Evolutionary conservation across 92 coral and sea anemone species (phyloP).

Genomic region (Phymanthus crucifer): DNA sequence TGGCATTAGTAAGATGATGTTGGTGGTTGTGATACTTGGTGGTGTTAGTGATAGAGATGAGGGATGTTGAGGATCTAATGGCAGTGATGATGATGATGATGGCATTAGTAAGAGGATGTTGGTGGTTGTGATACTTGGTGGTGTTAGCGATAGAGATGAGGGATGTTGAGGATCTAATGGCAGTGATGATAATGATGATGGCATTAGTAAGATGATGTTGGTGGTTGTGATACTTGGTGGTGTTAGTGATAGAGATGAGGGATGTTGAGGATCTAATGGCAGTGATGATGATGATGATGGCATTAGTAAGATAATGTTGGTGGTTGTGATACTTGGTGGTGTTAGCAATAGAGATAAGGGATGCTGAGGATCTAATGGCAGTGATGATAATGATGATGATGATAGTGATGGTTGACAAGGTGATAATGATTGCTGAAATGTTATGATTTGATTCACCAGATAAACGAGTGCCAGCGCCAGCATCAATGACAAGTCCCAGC

Average conservation of each 20-base stretch:
- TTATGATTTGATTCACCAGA: neutral
- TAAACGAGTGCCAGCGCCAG: neutral
- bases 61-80: no score
- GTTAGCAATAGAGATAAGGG: no score
- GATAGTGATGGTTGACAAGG: neutral
- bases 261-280: neutral
- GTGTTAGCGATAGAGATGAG: neutral
- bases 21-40: no score
- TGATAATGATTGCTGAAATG: neutral
- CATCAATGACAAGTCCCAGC: conserved; percentile 56
- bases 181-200: neutral
- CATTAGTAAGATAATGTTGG: no score
- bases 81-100: neutral
- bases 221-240: no score
- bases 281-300: neutral
- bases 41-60: no score
- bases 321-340: no score
- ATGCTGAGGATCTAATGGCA: neutral
- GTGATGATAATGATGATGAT: neutral
- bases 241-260: no score
- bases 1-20: no score
- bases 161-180: neutral
- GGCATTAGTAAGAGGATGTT: neutral
- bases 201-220: neutral
- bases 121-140: neutral